These are phyloP conservation scores for Papilio machaon DNA, from an alignment of 1,140 invertebrate genomes.

Conservation along the genomic window DNA sequence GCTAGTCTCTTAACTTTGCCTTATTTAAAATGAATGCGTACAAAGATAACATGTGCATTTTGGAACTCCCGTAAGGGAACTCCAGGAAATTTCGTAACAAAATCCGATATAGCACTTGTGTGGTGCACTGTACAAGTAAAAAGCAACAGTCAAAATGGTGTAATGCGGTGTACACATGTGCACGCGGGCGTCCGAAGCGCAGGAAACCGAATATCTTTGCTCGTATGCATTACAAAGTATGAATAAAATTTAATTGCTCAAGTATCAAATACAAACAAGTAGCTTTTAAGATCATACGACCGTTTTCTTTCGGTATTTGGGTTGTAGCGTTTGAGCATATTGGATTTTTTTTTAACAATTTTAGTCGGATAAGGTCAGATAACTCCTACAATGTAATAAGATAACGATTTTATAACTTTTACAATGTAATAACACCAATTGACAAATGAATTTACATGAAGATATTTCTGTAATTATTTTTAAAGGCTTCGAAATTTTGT, in stretches of 20 bases:
- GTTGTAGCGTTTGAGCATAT: neutral
- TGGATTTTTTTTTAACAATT: neutral
- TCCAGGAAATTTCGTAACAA: neutral
- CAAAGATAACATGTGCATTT: too few species aligned
- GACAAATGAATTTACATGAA: neutral
- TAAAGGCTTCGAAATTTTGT: neutral
- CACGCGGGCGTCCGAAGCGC: constrained; percentile 43
- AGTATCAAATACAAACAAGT: constrained; percentile 30
- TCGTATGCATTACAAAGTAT: constrained; percentile 38
- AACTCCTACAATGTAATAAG: too few species aligned
- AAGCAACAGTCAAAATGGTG: constrained; percentile 45
- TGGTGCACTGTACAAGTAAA: constrained; percentile 40
- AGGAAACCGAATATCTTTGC: constrained; percentile 44
- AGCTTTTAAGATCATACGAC: neutral
- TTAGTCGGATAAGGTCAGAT: neutral
- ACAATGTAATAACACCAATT: neutral
- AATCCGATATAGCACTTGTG: neutral
- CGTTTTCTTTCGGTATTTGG: constrained; percentile 7
- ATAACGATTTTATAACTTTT: neutral
- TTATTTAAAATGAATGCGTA: too few species aligned
- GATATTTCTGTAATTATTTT: neutral
- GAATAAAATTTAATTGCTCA: constrained; percentile 49
- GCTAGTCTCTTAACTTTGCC: too few species aligned
- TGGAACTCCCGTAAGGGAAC: too few species aligned
- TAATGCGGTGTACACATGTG: constrained; percentile 54